Evolutionary conservation across 1,140 invertebrate species (phyloP).

Genomic region (Campoletis sonorensis): DNA sequence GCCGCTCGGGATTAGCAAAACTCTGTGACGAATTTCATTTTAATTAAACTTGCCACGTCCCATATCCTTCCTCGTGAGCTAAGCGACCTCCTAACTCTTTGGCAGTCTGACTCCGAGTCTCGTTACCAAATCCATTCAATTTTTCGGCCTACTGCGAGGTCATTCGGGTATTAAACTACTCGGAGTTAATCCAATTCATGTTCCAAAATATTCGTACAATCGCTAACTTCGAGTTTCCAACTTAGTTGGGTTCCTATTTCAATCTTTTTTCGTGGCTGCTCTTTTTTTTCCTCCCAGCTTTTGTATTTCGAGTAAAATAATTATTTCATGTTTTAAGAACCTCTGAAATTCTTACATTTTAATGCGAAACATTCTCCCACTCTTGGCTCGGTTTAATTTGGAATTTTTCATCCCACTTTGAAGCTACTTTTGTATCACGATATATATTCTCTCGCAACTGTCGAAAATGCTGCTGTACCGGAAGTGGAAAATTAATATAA

Average conservation of each 20-base stretch:
- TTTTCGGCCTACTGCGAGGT: neutral
- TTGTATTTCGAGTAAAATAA: neutral
- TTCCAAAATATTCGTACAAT: neutral
- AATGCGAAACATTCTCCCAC: neutral
- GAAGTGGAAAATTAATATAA: slow-evolving; percentile 21
- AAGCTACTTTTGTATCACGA: neutral
- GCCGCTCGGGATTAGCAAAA: slow-evolving; percentile 64
- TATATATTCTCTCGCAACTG: neutral
- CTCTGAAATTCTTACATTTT: neutral
- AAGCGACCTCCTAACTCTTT: neutral
- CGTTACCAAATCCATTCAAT: neutral
- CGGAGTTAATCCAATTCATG: neutral
- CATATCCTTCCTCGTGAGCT: neutral
- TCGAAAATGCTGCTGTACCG: neutral
- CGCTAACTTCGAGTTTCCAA: neutral
- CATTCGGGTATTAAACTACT: neutral
- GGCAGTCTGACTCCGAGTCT: neutral
- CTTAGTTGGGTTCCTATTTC: neutral
- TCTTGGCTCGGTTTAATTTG: neutral
- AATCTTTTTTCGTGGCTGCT: too few species aligned
- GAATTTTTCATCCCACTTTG: neutral
- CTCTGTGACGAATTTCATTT: slow-evolving; percentile 67
- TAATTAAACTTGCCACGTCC: slow-evolving; percentile 67
- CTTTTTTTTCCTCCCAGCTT: too few species aligned
- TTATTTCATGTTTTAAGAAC: neutral